Conservation (phyloP, 2,888 invertebrate species). For the Caenorhabditis virilis region DNA sequence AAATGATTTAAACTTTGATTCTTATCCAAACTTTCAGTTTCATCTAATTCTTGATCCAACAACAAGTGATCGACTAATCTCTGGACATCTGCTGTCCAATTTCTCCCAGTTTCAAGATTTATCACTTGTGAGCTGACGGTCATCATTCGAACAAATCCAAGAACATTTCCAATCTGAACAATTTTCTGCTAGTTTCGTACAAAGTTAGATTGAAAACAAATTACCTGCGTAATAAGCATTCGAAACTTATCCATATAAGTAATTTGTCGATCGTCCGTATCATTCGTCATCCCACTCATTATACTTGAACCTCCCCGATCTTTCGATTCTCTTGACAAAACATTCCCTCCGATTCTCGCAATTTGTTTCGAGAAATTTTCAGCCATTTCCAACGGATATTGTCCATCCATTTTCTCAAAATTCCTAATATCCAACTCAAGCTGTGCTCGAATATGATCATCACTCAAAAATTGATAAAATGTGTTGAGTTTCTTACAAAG, state of each 20-base stretch:
- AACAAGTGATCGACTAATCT: background rate
- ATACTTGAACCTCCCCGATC: background rate
- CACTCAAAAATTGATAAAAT: constrained; percentile 94
- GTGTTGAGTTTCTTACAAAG: constrained; percentile 87
- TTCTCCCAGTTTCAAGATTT: background rate
- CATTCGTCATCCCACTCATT: background rate
- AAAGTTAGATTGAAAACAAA: constrained; percentile 70
- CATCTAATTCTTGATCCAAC: constrained; percentile 4
- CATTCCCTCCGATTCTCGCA: background rate
- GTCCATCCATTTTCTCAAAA: constrained; percentile 73
- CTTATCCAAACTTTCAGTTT: background rate
- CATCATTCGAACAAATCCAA: constrained; percentile 77
- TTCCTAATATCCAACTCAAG: constrained; percentile 79
- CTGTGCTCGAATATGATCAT: constrained; percentile 94
- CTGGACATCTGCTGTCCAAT: background rate
- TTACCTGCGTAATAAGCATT: constrained; percentile 88
- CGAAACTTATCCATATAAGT: constrained; percentile 92
- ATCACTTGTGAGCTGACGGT: constrained; percentile 77
- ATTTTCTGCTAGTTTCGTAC: no score
- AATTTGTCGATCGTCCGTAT: constrained; percentile 78
- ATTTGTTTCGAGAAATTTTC: constrained; percentile 83
- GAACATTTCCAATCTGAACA: constrained; percentile 78
- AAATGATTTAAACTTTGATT: background rate
- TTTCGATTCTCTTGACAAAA: background rate
- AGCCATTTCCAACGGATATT: constrained; percentile 82